Base-by-base conservation (phyloP, 1,140 invertebrate genomes). In the Dendroctonus ponderosae region DNA sequence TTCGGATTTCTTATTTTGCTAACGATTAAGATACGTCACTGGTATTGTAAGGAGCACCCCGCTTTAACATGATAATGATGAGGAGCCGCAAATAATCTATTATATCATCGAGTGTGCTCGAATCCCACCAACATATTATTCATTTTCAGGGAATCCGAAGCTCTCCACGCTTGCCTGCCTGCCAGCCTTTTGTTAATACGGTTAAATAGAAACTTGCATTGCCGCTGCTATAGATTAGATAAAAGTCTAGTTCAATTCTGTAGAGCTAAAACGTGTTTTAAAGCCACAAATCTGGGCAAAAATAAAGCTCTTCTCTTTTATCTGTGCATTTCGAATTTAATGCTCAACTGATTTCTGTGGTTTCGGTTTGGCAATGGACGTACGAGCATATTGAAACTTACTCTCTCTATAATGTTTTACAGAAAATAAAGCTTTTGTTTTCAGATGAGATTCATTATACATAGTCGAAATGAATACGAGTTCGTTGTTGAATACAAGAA, bases 261-360 rank as follows among this genome's bases (percentile, higher is more conserved):
- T 61, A 67, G 66, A 67, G 66, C 66, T 50, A 67, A 67, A 67
- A 67, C 66, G 66, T 67, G 66, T 67, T 67, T 61, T 56, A 67
- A 67, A 67, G 66, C 66, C 66, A 38, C 66, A 67, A 67, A 67
- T 59, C 64, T 66, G 66, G 44, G 51, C 58, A 67, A 67, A 67
- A 67, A 67, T 67, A 67, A 67, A 67, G 57, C 66, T 62, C 52
- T 54, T 39, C 58, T 67, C 53, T 67, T 62, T 59, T 67, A 57
- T 66, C 64, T 66, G 48, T 53, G 42, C 56, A 46, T 44, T 66
- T 46, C 64, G 64, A 66, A 66, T 66, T 66, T 66, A 66, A 54
- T 66, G 64, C 64, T 66, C 58, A 66, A 66, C 64, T 66, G 64
- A 66, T 66, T 60, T 66, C 64, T 66, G 64, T 50, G 64, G 64